A percentile compares a stretch with the other conserved stretches of the same genome.
Evolutionary conservation across 2,888 invertebrate species (phyloP).

Genomic region (Allophyes oxyacanthae): DNA sequence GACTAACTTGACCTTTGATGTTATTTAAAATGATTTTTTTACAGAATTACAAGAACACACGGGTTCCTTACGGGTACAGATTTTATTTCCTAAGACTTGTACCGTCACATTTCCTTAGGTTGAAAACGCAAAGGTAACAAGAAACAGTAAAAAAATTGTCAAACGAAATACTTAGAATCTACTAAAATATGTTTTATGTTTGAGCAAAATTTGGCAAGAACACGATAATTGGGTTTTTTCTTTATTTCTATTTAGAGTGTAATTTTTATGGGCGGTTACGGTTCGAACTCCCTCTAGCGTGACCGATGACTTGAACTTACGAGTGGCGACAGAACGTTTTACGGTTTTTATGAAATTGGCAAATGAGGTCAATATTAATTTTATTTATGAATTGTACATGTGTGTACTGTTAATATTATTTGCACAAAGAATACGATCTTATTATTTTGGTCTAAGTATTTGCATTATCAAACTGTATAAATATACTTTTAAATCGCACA

Average conservation of each 20-base stretch:
- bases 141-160: too few species aligned
- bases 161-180: background rate
- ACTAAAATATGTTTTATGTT: slow-evolving; percentile 19
- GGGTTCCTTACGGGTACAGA: too few species aligned
- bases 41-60: too few species aligned
- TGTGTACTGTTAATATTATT: slow-evolving; percentile 7
- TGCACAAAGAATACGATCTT: too few species aligned
- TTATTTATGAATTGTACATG: background rate
- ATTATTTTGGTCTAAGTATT: too few species aligned
- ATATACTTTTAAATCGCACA: background rate
- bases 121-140: too few species aligned
- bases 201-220: slow-evolving; percentile 38
- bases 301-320: slow-evolving; percentile 50
- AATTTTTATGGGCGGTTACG: slow-evolving; percentile 45
- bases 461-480: slow-evolving; percentile 1
- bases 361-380: slow-evolving; percentile 40
- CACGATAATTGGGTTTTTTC: slow-evolving; percentile 24
- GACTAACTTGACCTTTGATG: too few species aligned
- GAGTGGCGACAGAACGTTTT: slow-evolving; percentile 30
- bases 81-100: too few species aligned
- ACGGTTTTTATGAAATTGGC: slow-evolving; percentile 33
- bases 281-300: slow-evolving; percentile 42
- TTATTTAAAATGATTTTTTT: too few species aligned
- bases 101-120: too few species aligned
- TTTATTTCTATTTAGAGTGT: slow-evolving; percentile 39